phyloP scores from a whole-genome alignment of 2,797 vertebrate genomes.

The Myotis daubentonii region DNA sequence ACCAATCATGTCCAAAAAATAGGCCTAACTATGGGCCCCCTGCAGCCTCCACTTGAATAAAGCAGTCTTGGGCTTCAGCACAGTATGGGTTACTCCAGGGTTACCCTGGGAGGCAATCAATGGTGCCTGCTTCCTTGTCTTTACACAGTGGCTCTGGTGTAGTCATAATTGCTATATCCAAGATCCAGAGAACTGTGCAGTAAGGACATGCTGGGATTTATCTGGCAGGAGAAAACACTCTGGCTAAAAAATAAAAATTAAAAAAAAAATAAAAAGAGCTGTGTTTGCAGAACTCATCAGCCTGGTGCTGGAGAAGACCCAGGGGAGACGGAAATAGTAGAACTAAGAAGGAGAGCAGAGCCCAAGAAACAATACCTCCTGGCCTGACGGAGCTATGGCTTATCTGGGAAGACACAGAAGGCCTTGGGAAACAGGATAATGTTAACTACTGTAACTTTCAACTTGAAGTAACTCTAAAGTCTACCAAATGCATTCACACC shows the following conservation, averaged over 20 bases:
- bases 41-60: not conserved
- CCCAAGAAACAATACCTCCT: not conserved
- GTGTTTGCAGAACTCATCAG: not conserved
- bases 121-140: not conserved
- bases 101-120: not conserved
- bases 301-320: not conserved
- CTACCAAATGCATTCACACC: not conserved
- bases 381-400: not conserved
- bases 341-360: not conserved
- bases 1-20: not conserved
- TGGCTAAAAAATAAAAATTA: not conserved
- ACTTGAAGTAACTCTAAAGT: not conserved
- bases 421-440: not conserved
- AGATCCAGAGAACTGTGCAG: not conserved
- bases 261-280: not conserved
- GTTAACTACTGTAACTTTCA: not conserved
- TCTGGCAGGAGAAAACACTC: not conserved
- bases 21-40: not conserved
- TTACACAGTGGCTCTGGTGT: not conserved
- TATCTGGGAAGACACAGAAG: not conserved
- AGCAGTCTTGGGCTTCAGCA: not conserved
- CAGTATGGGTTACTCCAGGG: not conserved
- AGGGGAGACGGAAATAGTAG: not conserved
- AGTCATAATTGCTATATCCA: constrained; percentile 5
- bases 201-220: not conserved